Evolutionary conservation across 2,888 invertebrate species (phyloP).

Genomic region (Temnothorax unifasciatus): DNA sequence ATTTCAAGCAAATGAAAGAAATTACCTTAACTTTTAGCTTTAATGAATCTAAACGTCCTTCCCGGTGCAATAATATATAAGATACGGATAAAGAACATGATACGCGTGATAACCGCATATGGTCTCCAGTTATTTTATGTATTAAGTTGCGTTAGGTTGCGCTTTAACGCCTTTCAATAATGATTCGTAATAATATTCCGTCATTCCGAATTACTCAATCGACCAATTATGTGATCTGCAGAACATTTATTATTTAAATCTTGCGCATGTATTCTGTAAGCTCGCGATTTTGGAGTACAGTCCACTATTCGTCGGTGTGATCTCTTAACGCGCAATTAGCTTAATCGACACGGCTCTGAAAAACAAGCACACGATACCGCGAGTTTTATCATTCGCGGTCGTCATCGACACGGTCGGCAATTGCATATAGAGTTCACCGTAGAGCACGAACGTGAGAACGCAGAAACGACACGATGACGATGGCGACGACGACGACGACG

Average conservation of each 20-base stretch:
- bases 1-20: background rate
- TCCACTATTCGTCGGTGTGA: background rate
- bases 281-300: background rate
- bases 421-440: background rate
- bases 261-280: background rate
- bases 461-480: background rate
- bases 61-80: background rate
- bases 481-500: background rate
- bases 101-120: background rate
- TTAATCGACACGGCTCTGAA: constrained; percentile 21
- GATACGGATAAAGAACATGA: background rate
- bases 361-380: constrained; percentile 23
- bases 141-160: background rate
- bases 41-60: background rate
- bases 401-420: constrained; percentile 19
- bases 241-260: background rate
- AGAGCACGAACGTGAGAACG: background rate
- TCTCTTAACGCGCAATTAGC: constrained; percentile 28
- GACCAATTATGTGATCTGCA: background rate
- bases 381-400: constrained; percentile 30
- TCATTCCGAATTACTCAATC: background rate
- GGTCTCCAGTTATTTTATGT: background rate
- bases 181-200: background rate
- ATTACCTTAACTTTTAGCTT: background rate
- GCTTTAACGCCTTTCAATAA: background rate